Base-by-base conservation (phyloP, 2,888 invertebrate genomes). In the Plusia festucae region DNA sequence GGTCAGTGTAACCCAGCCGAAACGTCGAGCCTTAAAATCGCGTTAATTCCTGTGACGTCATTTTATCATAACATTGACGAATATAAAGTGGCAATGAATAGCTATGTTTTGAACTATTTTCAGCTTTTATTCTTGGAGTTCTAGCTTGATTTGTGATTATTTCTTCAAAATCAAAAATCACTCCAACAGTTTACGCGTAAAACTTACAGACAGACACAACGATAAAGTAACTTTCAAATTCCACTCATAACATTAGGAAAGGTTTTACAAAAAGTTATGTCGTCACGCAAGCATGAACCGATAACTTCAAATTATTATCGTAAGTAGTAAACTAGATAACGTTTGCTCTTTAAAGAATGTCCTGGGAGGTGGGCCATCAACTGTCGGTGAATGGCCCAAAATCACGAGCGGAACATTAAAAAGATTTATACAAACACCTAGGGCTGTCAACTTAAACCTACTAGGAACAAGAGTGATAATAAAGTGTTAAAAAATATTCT, bases 351-450 rank as follows among this genome's bases (percentile, higher is more conserved):
- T 74, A 76, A 79, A 82, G 76, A 78, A 79, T 67, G 65, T 58
- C 34, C 65, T 49, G 18, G 68, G 80, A 78, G 75, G 78, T 79
- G 73, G 68, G 60, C 71, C 72, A 78, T 80, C 70, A 70, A 75
- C 79, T 77, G 69, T 53, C 20, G 49, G 60, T 65, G 72, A 81
- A 83, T 81, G 78, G 79, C 55, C 57, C 7, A 68, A 75, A 79
- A 82, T 78, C 79, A 82, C 81, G 83, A 81, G 64, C 66, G 65
- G 66, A 60, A 67, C 66, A 68, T 76, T 66, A 54, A n/a, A 56
- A 44, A 60, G 53, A 24, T 58, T 60, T 54, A 52, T 46, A 63
- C 54, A 64, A 65, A 58, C 44, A 62, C 51, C 6, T 27, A 75
- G 75, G 79, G 75, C 55, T 75, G 76, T 22, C 64, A 60, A 32